Base-by-base conservation (phyloP, 2,797 vertebrate species). In the Pyrocephalus nanus region DNA sequence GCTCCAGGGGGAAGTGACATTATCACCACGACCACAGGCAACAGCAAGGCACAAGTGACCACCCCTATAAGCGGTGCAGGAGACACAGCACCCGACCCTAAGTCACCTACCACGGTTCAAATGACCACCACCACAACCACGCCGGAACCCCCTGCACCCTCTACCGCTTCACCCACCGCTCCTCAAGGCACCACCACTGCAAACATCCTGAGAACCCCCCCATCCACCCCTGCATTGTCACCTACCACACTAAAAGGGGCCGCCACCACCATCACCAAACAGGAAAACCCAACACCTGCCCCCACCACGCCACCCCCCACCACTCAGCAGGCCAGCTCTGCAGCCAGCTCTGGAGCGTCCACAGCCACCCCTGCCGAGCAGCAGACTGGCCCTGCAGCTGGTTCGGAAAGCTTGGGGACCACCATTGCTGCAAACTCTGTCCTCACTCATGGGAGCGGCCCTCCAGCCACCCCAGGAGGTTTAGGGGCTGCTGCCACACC, bases 21-120 rank as follows among this genome's bases (percentile, higher is more conserved):
- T 0, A 5, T 0, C 7, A 0, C 0, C 14, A 2, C 0, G 0
- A 2, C 21, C 50, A 0, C 11, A 64, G 0, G 0, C 17, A 5
- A 2, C n/a, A 38, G 3, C 54, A 32, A 3, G 2, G 1, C 1
- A 4, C 23, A 30, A 73, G 9, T 0, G 6, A 0, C 2, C 36
- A 4, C 0, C 2, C 0, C 58, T 29, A 2, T 8, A 40, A 11
- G 0, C 14, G 7, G 23, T 2, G 0, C 1, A 1, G 4, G 0
- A 27, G 8, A 1, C 15, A 0, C 60, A 22, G 0, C 2, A 4
- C 0, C 12, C 30, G 1, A 0, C 23, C 0, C 30, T 18, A 2
- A 1, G 5, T 0, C 38, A n/a, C 0, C 25, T 3, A 1, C 26
- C 25, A 1, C 18, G 12, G 0, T 0, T 38, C 12, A 5, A 25